These are phyloP conservation scores for Calycopis cecrops DNA, from an alignment of 1,140 invertebrate species.

Conservation along the genomic window DNA sequence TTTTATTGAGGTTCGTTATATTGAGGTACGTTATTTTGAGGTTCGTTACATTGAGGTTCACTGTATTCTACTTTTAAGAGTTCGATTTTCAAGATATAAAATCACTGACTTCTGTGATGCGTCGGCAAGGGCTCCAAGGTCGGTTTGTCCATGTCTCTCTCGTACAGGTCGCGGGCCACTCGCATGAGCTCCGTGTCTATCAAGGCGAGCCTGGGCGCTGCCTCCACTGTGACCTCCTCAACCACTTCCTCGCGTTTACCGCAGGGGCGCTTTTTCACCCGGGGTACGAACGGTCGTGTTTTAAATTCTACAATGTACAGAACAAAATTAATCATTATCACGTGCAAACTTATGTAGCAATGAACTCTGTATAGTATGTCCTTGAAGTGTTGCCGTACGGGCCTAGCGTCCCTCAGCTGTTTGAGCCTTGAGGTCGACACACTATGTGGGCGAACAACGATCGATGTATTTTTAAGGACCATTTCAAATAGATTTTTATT, in stretches of 20 bases:
- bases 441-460: too few relatives aligned
- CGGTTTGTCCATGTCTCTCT: slow-evolving; percentile 44
- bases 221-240: slow-evolving; percentile 21
- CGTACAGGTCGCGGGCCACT: slow-evolving; percentile 50
- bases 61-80: too few relatives aligned
- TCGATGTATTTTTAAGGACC: too few relatives aligned
- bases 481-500: too few relatives aligned
- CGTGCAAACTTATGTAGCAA: too few relatives aligned
- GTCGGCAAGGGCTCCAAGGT: slow-evolving; percentile 53
- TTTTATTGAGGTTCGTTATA: too few relatives aligned
- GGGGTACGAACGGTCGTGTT: slow-evolving; percentile 51
- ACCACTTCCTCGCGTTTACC: slow-evolving; percentile 19
- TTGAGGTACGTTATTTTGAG: neutral
- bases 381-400: too few relatives aligned
- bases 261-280: slow-evolving; percentile 34
- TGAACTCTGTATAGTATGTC: too few relatives aligned
- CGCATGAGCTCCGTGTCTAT: slow-evolving; percentile 66
- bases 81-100: too few relatives aligned
- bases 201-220: slow-evolving; percentile 43
- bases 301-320: slow-evolving; percentile 43
- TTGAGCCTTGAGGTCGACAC: too few relatives aligned
- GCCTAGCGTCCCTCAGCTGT: too few relatives aligned
- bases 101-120: slow-evolving; percentile 53
- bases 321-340: neutral
- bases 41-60: neutral